phyloP scores from a whole-genome alignment of 2,888 invertebrate species.

The Apocheima hispidaria region DNA sequence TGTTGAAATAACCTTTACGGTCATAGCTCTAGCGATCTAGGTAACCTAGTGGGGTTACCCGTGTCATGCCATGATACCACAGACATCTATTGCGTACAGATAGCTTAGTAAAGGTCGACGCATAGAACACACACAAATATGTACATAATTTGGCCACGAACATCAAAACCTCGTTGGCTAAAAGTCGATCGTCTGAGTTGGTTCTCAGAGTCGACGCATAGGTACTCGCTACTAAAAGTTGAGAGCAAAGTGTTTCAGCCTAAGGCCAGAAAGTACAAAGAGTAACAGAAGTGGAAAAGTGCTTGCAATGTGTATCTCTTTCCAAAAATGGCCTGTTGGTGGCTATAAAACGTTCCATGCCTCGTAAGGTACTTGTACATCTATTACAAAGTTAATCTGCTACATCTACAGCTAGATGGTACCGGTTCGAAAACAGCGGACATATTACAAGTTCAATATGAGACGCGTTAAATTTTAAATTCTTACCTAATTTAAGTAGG shows the following conservation, averaged over 20 bases:
- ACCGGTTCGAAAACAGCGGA: background rate
- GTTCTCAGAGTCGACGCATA: background rate
- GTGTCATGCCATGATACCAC: no score
- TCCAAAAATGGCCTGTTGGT: constrained; percentile 1
- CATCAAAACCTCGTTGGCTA: background rate
- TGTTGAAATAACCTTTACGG: no score
- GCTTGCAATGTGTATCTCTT: background rate
- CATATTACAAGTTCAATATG: no score
- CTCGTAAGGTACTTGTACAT: no score
- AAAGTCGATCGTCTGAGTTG: background rate
- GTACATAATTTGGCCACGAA: no score
- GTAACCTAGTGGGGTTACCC: no score
- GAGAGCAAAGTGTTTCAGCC: constrained; percentile 4
- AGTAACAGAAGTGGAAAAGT: background rate
- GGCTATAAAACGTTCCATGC: constrained; percentile 2
- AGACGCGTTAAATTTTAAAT: no score
- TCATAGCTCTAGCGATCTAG: no score
- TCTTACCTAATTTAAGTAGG: no score
- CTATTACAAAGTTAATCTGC: background rate
- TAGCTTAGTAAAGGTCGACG: no score
- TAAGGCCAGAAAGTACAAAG: constrained; percentile 15
- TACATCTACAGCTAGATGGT: background rate
- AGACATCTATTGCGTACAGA: no score
- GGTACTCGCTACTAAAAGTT: constrained; percentile 5
- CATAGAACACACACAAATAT: no score